A percentile compares a stretch with the other conserved stretches of the same genome.
These are phyloP conservation scores for Pagrus major DNA, from an alignment of 2,113 vertebrate genomes.

Conservation along the genomic window DNA sequence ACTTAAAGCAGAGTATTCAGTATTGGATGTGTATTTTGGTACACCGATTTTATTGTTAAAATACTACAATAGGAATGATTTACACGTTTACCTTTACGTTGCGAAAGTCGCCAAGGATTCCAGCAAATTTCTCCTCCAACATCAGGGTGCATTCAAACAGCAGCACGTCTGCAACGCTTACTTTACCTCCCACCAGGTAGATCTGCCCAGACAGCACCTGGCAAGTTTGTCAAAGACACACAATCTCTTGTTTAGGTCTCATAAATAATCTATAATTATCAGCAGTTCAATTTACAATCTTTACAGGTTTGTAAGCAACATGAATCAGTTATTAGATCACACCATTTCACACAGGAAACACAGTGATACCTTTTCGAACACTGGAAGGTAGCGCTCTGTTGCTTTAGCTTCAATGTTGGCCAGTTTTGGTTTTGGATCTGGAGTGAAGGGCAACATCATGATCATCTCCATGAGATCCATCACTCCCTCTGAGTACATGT, in stretches of 20 bases:
- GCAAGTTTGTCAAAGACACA: constrained; percentile 9
- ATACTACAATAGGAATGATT: too few relatives aligned
- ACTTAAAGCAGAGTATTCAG: background rate
- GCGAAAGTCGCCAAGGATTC: constrained; percentile 85
- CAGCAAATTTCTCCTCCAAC: constrained; percentile 86
- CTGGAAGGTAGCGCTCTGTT: constrained; percentile 87
- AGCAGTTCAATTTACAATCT: background rate
- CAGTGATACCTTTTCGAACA: constrained; percentile 89
- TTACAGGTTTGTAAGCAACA: background rate
- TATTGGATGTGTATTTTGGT: background rate
- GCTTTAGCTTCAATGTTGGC: constrained; percentile 81
- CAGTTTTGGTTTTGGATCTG: constrained; percentile 78
- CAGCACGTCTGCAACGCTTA: constrained; percentile 91
- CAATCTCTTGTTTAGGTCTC: background rate
- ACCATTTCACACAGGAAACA: background rate
- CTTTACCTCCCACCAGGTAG: constrained; percentile 89
- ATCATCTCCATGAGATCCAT: constrained; percentile 88
- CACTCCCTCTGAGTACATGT: constrained; percentile 90
- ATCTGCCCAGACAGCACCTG: constrained; percentile 85
- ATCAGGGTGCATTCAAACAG: constrained; percentile 90
- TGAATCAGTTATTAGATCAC: background rate
- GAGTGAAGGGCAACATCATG: constrained; percentile 79
- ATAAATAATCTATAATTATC: background rate
- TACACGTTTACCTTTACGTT: too few relatives aligned
- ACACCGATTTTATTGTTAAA: too few relatives aligned